Percentiles rank a stretch among this genome's conserved stretches.
phyloP scores from a whole-genome alignment of 2,797 vertebrate species.

The Liasis olivaceus region DNA sequence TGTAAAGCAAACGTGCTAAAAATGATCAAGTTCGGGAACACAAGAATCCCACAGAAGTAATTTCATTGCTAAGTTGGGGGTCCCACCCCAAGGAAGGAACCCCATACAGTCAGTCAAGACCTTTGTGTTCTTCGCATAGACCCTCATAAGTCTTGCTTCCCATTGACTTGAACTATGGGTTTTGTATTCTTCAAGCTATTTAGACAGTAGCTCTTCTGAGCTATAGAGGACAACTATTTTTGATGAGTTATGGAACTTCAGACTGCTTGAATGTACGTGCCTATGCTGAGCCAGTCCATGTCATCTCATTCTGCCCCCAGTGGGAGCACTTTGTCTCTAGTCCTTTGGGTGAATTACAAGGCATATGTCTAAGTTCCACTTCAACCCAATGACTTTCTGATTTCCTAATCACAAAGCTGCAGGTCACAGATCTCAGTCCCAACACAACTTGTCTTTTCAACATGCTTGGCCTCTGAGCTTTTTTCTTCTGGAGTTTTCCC shows the following conservation, averaged over 20 bases:
- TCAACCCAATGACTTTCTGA: background rate
- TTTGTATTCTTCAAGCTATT: background rate
- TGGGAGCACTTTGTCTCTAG: background rate
- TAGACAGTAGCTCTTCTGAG: background rate
- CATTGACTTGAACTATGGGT: background rate
- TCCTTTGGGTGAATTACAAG: background rate
- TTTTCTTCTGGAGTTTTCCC: background rate
- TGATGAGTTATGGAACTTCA: too few species aligned
- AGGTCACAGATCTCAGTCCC: background rate
- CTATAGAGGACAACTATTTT: background rate
- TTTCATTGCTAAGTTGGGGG: background rate
- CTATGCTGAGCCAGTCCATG: too few species aligned
- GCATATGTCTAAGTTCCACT: too few species aligned
- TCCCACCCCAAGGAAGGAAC: background rate
- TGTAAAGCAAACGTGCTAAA: background rate
- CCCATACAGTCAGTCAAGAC: background rate
- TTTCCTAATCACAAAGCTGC: background rate
- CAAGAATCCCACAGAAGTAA: background rate
- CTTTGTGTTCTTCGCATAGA: too few species aligned
- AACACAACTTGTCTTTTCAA: background rate
- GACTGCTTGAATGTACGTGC: too few species aligned
- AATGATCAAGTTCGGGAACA: background rate
- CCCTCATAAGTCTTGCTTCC: background rate
- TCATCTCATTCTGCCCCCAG: too few species aligned
- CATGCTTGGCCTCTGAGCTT: background rate